Evolutionary conservation across 2,797 vertebrate genomes (phyloP), one percentile per base, ranked within the genome.

Genomic region (Crotalus adamanteus): DNA sequence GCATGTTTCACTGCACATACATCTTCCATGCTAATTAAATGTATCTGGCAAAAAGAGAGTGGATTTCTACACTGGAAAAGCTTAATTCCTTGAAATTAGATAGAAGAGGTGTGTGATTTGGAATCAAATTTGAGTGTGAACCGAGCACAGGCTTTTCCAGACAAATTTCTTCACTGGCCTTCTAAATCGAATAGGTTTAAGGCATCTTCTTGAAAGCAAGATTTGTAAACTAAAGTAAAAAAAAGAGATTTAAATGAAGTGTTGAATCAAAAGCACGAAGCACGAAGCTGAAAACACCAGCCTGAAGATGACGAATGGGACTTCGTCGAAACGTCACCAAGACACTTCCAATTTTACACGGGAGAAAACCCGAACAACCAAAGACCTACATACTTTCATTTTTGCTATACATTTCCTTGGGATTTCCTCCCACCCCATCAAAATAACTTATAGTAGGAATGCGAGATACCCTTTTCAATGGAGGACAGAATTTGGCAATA

Each of bases 201-300:
- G 51, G n/a, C 78, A 88, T 55, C 25, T 57, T 78, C 90, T n/a
- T 87, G 88, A 94, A 91, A 65, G 28, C 7, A 9, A 26, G 89
- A 94, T 94, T 90, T 1, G 2, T 92, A 78, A 91, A 86, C 90
- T 11, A 61, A 90, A 94, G 92, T 0, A 0, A 9, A 5, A 92
- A 25, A 28, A 6, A 13, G 88, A 85, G 51, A 78, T 91, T 93
- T 37, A 93, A 94, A 51, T 63, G 65, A 95, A 93, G 57, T 55
- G 93, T 90, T 2, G 91, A 96, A 91, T 73, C 55, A 89, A 94
- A 94, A n/a, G n/a, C n/a, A n/a, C n/a, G n/a, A n/a, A n/a, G n/a
- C n/a, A n/a, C n/a, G n/a, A n/a, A n/a, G n/a, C n/a, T n/a, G n/a
- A n/a, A n/a, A n/a, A n/a, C n/a, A n/a, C n/a, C n/a, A n/a, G n/a